phyloP scores from a whole-genome alignment of 2,113 vertebrate genomes.

The Trogon melanurus region DNA sequence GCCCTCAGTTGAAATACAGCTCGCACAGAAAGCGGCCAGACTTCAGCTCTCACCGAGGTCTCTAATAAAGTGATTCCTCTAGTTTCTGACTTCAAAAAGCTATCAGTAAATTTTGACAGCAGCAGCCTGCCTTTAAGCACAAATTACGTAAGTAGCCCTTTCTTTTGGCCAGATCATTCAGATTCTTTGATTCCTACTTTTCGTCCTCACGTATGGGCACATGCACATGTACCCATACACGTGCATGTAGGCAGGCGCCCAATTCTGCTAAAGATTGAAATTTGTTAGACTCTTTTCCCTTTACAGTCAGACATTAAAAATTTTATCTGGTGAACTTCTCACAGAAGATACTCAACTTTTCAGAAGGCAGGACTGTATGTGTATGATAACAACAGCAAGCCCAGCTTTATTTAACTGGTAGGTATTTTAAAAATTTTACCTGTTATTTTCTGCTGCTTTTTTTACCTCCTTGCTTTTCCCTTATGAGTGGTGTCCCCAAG shows the following conservation, averaged over 20 bases:
- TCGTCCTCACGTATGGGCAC: background rate
- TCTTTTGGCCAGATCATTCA: background rate
- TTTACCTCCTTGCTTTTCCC: background rate
- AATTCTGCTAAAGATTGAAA: slow-evolving; percentile 20
- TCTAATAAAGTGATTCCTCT: background rate
- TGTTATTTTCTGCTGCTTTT: background rate
- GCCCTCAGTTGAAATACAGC: background rate
- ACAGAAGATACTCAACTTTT: background rate
- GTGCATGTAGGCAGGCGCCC: background rate
- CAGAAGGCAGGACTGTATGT: background rate
- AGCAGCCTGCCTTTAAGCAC: background rate
- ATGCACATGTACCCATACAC: background rate
- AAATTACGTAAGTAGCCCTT: background rate
- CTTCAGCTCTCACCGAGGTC: background rate
- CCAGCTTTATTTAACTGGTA: background rate
- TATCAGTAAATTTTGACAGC: background rate
- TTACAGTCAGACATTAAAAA: slow-evolving; percentile 41
- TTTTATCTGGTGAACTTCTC: background rate
- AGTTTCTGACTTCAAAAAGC: background rate
- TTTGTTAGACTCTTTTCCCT: slow-evolving; percentile 48
- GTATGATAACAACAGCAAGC: background rate
- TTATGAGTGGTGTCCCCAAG: background rate
- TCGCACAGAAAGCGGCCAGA: background rate
- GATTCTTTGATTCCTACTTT: background rate
- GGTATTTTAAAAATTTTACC: background rate